Base-by-base conservation (phyloP, 2,113 vertebrate genomes). In the Malurus elegans region DNA sequence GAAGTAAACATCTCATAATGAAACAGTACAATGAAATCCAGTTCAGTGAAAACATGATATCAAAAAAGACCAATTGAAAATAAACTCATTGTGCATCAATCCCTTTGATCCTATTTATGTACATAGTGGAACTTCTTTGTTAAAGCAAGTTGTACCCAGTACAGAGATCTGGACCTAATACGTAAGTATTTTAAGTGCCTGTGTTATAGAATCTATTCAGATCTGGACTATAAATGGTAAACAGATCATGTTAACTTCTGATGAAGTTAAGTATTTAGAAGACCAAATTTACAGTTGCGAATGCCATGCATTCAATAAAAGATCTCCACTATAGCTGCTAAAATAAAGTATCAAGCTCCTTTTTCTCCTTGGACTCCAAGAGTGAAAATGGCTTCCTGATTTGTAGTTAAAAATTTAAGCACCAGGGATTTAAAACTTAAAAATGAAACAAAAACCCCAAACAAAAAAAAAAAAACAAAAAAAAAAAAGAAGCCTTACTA, bases 341-440 rank as follows among this genome's bases (percentile, higher is more conserved):
- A 95, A 91, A 90, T 74, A 92, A 97, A 95, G 44, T 79, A 87
- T 81, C 94, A 91, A 91, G 84, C 86, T 94, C 92, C 88, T 95
- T 96, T 94, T 93, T 95, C 88, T 94, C 95, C 92, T 96, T 95
- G 83, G 83, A 97, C 95, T 97, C 95, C 97, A 97, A 97, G 93
- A 94, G 96, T 97, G 97, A 97, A 98, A 98, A 98, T 97, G 97
- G 97, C 97, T 96, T 96, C 94, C 93, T 97, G 94, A 95, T 94
- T 79, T 91, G 50, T 96, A 88, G 83, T 88, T 95, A 91, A 96
- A 96, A 95, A 90, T 93, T 87, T 94, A 95, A 97, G 97, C 96
- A 97, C 96, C 96, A 97, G 95, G 95, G 96, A 96, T 97, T 96
- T 92, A 42, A 93, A 95, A 93, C 67, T 58, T 31, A 84, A 78